Conservation (phyloP, 2,888 invertebrate genomes). For the Miltochrista miniata region DNA sequence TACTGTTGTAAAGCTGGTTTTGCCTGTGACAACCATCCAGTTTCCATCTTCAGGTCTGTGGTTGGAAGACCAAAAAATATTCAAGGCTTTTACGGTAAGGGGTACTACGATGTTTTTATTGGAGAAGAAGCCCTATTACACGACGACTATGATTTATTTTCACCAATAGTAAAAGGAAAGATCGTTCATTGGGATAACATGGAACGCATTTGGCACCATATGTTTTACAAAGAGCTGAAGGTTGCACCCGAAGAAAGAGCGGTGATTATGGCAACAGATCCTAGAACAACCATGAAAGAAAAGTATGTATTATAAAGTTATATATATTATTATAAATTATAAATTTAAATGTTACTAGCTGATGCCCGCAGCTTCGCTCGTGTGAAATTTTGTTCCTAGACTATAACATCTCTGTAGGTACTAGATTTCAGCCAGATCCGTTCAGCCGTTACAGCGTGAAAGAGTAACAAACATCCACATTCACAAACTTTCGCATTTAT, state of each 20-base stretch:
- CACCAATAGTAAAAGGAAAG: constrained; percentile 54
- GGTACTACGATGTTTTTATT: constrained; percentile 62
- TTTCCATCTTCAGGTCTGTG: constrained; percentile 64
- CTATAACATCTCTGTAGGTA: no score
- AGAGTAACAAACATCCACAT: no score
- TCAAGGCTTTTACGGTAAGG: constrained; percentile 54
- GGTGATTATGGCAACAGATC: constrained; percentile 52
- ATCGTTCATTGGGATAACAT: constrained; percentile 73
- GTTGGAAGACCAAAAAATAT: constrained; percentile 65
- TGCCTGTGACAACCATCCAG: constrained; percentile 71
- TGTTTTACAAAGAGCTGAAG: constrained; percentile 65
- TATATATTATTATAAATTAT: no score
- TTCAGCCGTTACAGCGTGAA: no score
- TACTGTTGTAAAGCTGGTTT: constrained; percentile 68
- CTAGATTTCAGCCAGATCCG: no score
- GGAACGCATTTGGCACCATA: constrained; percentile 71
- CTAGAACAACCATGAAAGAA: constrained; percentile 50
- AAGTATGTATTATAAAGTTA: constrained; percentile 50
- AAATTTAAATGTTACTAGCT: no score
- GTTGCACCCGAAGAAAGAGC: constrained; percentile 70
- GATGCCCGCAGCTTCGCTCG: no score
- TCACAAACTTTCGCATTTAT: no score
- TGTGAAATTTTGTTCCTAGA: no score
- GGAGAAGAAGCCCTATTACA: constrained; percentile 56
- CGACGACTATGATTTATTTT: constrained; percentile 48